These are phyloP conservation scores for Diaprepes abbreviatus DNA, from an alignment of 2,888 invertebrate genomes.

Conservation along the genomic window DNA sequence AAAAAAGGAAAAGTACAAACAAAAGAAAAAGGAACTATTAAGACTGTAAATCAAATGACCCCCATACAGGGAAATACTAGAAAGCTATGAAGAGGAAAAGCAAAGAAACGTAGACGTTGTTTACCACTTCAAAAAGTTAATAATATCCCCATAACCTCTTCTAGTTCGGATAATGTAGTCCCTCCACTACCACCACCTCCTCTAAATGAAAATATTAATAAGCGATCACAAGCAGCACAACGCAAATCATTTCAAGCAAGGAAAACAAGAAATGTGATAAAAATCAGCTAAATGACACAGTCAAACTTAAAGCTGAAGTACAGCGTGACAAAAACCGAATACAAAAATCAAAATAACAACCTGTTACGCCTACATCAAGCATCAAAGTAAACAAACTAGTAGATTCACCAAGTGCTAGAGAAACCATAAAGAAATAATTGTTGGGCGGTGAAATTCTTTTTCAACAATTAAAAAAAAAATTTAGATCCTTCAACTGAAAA, in stretches of 20 bases:
- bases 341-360: background rate
- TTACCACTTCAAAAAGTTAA: background rate
- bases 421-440: background rate
- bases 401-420: background rate
- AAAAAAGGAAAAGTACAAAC: conserved; percentile 11
- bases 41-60: conserved; percentile 23
- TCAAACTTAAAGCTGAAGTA: background rate
- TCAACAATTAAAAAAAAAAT: background rate
- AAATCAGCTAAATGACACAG: background rate
- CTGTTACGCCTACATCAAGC: background rate
- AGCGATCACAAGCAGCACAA: background rate
- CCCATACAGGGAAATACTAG: conserved; percentile 7
- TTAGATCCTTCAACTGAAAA: background rate
- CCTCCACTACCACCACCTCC: background rate
- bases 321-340: background rate
- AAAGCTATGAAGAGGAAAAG: conserved; percentile 7
- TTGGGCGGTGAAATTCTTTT: background rate
- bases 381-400: background rate
- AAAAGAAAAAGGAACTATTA: conserved; percentile 21
- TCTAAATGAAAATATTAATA: no score
- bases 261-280: background rate
- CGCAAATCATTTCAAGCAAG: background rate
- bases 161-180: background rate
- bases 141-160: background rate
- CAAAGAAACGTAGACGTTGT: background rate